Evolutionary conservation across 1,140 invertebrate species (phyloP).

Genomic region (Eupristina koningsbergeri): DNA sequence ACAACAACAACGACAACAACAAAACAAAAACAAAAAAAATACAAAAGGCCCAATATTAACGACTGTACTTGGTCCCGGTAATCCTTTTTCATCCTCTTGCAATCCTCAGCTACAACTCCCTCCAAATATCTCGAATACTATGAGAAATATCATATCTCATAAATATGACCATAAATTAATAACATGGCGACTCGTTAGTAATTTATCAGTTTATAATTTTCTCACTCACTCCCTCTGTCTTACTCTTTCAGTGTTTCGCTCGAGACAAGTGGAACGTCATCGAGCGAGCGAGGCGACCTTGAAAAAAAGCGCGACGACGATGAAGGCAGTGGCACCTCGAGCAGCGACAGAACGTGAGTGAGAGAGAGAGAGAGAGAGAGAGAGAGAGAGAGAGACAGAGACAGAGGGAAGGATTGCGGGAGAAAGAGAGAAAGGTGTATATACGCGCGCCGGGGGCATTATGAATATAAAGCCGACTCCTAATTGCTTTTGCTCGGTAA

Average conservation of each 20-base stretch:
- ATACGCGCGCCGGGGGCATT: conserved; percentile 57
- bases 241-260: background rate
- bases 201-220: conserved; percentile 42
- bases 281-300: conserved; percentile 28
- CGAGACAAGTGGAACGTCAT: conserved; percentile 15
- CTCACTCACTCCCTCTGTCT: background rate
- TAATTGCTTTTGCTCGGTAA: conserved; percentile 67
- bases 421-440: conserved; percentile 12
- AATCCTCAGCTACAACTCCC: background rate
- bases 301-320: conserved; percentile 39
- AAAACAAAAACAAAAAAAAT: too few species aligned
- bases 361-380: background rate
- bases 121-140: conserved; percentile 19
- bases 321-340: conserved; percentile 19
- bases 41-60: background rate
- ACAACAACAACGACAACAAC: too few species aligned
- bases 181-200: conserved; percentile 30
- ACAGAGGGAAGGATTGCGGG: background rate
- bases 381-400: background rate
- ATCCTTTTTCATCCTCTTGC: background rate
- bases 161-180: conserved; percentile 25
- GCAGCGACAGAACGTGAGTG: background rate
- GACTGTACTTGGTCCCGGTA: background rate
- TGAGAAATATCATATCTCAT: conserved; percentile 38
- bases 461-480: conserved; percentile 65